These are phyloP conservation scores for Ophioninae sp. DNA, from an alignment of 2,888 invertebrate genomes.

Conservation along the genomic window DNA sequence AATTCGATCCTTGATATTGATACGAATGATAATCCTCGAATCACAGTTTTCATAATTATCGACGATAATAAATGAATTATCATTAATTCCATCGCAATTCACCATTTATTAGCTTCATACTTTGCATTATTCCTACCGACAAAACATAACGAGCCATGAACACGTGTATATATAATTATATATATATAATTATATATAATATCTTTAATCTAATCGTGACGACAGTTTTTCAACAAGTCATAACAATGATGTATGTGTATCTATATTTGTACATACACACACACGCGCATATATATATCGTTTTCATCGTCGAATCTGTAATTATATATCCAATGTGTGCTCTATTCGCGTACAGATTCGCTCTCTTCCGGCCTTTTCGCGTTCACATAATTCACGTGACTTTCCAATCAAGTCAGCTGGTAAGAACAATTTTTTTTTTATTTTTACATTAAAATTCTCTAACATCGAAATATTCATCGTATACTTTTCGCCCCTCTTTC, in stretches of 20 bases:
- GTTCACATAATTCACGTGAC: not conserved
- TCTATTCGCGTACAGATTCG: not conserved
- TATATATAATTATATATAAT: conserved; percentile 8
- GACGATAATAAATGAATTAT: conserved; percentile 41
- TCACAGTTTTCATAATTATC: not conserved
- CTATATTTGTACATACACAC: too few species aligned
- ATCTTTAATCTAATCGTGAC: conserved; percentile 51
- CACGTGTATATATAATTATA: conserved; percentile 38
- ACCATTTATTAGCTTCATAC: conserved; percentile 51
- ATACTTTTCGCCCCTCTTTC: conserved; percentile 37
- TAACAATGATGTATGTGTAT: conserved; percentile 45
- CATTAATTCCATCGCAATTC: conserved; percentile 51
- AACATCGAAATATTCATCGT: conserved; percentile 66
- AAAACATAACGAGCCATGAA: conserved; percentile 58
- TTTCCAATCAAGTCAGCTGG: conserved; percentile 40
- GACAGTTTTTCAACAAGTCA: conserved; percentile 46
- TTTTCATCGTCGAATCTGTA: conserved; percentile 29
- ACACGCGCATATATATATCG: conserved; percentile 22
- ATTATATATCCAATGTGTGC: not conserved
- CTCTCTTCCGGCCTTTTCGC: not conserved
- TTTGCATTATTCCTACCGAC: conserved; percentile 37
- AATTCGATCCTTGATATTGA: too few species aligned
- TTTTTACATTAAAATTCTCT: conserved; percentile 60
- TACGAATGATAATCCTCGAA: conserved; percentile 21
- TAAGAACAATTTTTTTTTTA: conserved; percentile 27